Evolutionary conservation across 1,140 invertebrate genomes (phyloP), one percentile per base, ranked within the genome.

Genomic region (Musca vetustissima): DNA sequence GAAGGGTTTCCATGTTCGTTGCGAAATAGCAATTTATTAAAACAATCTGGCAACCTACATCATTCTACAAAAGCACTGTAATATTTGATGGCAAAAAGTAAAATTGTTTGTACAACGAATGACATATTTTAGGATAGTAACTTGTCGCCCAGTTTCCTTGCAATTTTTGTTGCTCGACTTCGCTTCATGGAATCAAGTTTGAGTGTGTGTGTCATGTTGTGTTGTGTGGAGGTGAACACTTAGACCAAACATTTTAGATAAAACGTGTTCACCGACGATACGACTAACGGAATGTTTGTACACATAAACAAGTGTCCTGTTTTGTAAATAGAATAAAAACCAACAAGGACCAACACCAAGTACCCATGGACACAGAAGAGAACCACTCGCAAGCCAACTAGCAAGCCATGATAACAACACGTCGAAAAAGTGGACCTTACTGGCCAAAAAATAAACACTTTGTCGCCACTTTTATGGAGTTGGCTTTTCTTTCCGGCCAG

Each of bases 391-490:
- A 1, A 43, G 11, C 36, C 36, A 43, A 43, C 36, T 13, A 43
- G 36, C 36, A 43, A 43, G 36, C 36, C 36, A 43, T 13, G 36
- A 43, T 43, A 43, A 43, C 7, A 11, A 43, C 4, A 43, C 11
- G 36, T 43, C 36, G 36, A 43, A 43, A 43, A 9, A 43, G 36
- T 43, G 36, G 36, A 43, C 36, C 11, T 43, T 43, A 43, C 32
- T 43, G 32, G 19, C 19, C n/a, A n/a, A 64, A 47, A 64, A 64
- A 47, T 64, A 64, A 64, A 65, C 64, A 49, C 64, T 48, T 48
- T 65, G 64, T 65, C 64, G 64, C 64, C 64, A 65, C 64, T 48
- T 65, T 65, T 65, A 65, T 65, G 64, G 61, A 49, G 21, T 25
- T 47, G 24, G 36, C 9, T 65, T 65, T 49, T 43, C 47, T 65